phyloP scores from a whole-genome alignment of 2,797 vertebrate genomes.

The Vireo griseus region DNA sequence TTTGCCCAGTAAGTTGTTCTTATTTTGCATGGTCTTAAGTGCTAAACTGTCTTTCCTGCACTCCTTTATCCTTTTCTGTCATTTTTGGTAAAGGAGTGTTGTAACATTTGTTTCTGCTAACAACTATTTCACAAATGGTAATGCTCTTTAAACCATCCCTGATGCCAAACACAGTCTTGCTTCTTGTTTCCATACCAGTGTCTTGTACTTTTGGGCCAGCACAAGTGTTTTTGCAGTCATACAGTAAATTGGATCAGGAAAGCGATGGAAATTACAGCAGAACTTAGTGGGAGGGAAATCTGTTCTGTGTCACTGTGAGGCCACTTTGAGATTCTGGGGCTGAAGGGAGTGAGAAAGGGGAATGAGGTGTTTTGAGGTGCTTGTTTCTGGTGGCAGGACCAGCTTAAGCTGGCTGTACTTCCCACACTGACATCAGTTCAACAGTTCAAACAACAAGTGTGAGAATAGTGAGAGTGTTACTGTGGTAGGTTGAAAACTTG shows the following conservation, averaged over 20 bases:
- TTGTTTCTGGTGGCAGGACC: background rate
- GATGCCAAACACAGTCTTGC: background rate
- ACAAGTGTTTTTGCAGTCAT: background rate
- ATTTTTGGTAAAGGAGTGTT: background rate
- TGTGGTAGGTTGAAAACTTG: too few species aligned
- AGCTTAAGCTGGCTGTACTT: background rate
- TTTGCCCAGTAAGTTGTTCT: constrained; percentile 89
- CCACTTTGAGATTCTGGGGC: background rate
- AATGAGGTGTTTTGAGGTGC: background rate
- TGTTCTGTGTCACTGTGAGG: background rate
- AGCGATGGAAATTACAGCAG: background rate
- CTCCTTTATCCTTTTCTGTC: background rate
- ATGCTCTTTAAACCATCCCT: background rate
- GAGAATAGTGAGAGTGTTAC: background rate
- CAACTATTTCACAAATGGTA: background rate
- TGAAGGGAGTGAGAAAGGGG: background rate
- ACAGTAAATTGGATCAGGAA: background rate
- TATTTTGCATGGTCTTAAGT: background rate
- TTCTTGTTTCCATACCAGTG: background rate
- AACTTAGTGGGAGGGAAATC: background rate
- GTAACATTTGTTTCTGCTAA: background rate
- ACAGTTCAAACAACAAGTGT: background rate
- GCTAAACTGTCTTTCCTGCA: background rate
- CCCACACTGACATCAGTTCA: background rate
- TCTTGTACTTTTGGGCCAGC: background rate